phyloP scores from a whole-genome alignment of 1,140 invertebrate genomes.

The Eriocheir sinensis region DNA sequence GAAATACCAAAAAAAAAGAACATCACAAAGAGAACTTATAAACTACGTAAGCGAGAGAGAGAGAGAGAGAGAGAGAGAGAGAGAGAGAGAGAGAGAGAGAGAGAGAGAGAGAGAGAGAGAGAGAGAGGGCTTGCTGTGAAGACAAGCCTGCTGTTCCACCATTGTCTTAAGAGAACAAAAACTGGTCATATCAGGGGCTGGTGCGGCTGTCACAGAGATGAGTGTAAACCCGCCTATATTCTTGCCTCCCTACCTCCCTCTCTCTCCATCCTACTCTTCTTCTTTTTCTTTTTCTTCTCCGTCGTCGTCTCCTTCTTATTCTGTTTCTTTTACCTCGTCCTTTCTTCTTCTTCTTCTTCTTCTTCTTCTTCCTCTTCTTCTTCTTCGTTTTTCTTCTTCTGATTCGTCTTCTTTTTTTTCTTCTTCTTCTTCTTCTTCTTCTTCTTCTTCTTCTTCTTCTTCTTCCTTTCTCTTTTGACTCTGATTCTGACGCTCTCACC shows the following conservation, averaged over 20 bases:
- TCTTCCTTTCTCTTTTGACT: neutral
- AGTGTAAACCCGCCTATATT: slow-evolving; percentile 38
- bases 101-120: neutral
- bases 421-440: neutral
- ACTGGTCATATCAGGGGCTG: slow-evolving; percentile 39
- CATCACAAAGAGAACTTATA: neutral
- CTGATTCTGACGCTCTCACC: neutral
- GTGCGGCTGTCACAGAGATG: slow-evolving; percentile 53
- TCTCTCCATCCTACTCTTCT: neutral
- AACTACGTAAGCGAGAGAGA: neutral
- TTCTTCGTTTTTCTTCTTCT: neutral
- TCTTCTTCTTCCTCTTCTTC: neutral
- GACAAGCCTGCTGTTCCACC: slow-evolving; percentile 4
- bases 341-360: neutral
- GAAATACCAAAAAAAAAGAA: neutral
- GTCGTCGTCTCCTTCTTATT: neutral
- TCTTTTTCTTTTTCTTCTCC: neutral
- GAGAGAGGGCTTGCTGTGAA: neutral
- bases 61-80: neutral
- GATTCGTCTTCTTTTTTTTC: neutral
- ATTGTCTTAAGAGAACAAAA: slow-evolving; percentile 57
- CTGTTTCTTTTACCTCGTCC: neutral
- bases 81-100: neutral
- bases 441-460: neutral
- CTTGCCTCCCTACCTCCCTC: neutral